Conservation (phyloP, 92 coral and sea anemone genomes). For the Umimayanthus kanabou region DNA sequence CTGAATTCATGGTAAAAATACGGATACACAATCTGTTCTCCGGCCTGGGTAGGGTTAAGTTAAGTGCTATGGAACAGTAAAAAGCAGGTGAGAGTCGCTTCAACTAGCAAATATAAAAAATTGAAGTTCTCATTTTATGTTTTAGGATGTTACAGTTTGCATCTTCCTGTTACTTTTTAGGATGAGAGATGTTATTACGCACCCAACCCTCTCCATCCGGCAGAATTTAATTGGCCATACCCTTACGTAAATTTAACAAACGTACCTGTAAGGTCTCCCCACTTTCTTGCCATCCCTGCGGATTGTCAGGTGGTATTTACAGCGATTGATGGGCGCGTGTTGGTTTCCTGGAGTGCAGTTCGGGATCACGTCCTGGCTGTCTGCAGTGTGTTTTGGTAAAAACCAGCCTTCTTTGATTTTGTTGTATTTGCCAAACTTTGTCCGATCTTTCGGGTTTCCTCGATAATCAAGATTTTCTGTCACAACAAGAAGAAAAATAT, state of each 20-base stretch:
- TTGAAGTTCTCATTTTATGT: too few relatives aligned
- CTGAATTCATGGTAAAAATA: too few relatives aligned
- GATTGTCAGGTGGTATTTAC: neutral
- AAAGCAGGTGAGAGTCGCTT: too few relatives aligned
- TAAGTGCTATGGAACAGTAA: too few relatives aligned
- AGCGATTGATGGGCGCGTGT: neutral
- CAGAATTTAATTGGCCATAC: too few relatives aligned
- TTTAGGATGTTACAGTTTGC: too few relatives aligned
- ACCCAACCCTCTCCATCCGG: neutral
- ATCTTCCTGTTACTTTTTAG: too few relatives aligned
- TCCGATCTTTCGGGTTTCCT: neutral
- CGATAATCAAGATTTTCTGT: neutral
- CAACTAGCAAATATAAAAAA: too few relatives aligned
- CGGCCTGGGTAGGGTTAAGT: neutral
- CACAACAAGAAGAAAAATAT: neutral
- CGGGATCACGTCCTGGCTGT: conserved; percentile 5
- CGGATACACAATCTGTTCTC: too few relatives aligned
- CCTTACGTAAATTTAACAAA: neutral
- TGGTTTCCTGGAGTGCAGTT: neutral
- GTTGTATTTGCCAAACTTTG: neutral
- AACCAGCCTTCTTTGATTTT: neutral
- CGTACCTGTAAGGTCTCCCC: neutral
- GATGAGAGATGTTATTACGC: too few relatives aligned
- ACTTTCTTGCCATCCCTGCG: neutral
- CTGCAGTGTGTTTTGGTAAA: neutral